phyloP scores from a whole-genome alignment of 2,113 vertebrate genomes.

The Shinisaurus crocodilurus region DNA sequence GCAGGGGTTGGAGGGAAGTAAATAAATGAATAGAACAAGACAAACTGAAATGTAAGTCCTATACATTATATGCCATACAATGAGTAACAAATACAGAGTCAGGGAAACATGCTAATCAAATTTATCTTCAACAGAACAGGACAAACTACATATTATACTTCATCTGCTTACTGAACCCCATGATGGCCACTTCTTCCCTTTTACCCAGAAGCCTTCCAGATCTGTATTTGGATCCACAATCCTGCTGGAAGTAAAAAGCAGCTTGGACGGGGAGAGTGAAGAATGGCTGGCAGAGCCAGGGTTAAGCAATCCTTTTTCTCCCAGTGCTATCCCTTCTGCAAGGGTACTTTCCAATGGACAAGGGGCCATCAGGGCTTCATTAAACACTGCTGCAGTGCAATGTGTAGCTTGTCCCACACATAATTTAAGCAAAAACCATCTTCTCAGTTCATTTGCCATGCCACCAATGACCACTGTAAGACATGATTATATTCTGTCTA shows the following conservation, averaged over 20 bases:
- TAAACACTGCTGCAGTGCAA: background rate
- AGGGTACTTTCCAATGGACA: background rate
- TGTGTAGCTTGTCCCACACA: background rate
- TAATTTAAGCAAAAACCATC: conserved; percentile 57
- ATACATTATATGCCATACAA: background rate
- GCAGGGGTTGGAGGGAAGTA: background rate
- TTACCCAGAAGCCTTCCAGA: background rate
- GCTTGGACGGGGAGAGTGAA: background rate
- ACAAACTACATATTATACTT: background rate
- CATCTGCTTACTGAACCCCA: background rate
- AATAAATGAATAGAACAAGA: conserved; percentile 7
- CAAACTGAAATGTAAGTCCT: conserved; percentile 36
- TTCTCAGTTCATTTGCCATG: conserved; percentile 52
- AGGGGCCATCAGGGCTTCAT: background rate
- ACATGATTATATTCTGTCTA: conserved; percentile 50
- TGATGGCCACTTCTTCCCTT: background rate
- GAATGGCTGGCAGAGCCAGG: background rate
- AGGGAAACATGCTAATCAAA: conserved; percentile 58
- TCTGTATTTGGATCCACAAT: background rate
- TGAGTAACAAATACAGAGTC: conserved; percentile 47
- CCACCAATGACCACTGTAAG: conserved; percentile 53
- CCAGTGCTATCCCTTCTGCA: background rate
- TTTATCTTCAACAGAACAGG: conserved; percentile 39
- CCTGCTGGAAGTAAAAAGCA: background rate
- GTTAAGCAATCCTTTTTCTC: background rate